Conservation (phyloP, 2,797 vertebrate genomes). For the Peromyscus nudipes region DNA sequence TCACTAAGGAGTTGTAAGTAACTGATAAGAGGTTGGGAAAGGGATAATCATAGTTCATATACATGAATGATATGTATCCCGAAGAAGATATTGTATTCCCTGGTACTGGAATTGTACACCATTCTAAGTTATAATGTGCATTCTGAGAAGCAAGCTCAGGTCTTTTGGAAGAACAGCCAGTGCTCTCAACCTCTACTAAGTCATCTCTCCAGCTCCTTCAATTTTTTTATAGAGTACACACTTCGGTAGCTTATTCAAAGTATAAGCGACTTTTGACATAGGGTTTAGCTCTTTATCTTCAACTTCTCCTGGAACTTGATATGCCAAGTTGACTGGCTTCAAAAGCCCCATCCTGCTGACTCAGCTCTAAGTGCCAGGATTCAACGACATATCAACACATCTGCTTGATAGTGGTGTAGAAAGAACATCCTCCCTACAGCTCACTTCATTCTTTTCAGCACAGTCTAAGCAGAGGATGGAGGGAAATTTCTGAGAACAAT, state of each 20-base stretch:
- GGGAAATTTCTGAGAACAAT: neutral
- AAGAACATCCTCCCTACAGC: neutral
- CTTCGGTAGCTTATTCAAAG: neutral
- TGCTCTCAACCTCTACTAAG: too few species aligned
- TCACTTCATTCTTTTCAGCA: neutral
- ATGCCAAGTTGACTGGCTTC: neutral
- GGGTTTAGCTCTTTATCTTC: neutral
- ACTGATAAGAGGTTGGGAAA: neutral
- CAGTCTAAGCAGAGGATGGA: too few species aligned
- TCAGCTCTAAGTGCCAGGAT: neutral
- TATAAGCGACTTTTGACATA: neutral
- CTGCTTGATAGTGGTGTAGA: neutral
- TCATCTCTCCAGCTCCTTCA: neutral
- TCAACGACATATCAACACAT: neutral
- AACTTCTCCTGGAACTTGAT: neutral
- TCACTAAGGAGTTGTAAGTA: too few species aligned
- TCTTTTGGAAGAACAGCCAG: neutral
- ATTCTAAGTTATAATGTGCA: neutral
- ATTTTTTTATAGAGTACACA: neutral
- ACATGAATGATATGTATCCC: accelerated
- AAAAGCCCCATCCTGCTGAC: neutral
- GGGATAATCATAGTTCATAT: neutral
- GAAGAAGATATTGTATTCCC: neutral
- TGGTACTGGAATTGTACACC: neutral
- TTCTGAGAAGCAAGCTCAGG: neutral